Conservation (phyloP, 2,797 vertebrate species). For the Artibeus lituratus region DNA sequence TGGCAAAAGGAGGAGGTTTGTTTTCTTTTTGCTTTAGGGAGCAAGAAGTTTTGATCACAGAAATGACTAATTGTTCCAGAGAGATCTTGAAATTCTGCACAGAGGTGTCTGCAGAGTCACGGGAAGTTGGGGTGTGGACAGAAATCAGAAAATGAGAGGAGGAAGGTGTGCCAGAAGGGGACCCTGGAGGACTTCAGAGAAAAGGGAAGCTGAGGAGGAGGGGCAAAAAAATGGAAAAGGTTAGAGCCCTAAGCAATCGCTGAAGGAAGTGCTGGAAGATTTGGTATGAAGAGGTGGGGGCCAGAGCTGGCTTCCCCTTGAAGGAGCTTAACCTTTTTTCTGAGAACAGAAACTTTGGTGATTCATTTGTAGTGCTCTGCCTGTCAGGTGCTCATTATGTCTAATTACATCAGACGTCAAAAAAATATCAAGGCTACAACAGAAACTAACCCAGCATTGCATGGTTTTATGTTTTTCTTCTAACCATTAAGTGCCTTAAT, state of each 20-base stretch:
- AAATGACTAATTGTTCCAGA: neutral
- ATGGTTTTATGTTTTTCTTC: conserved; percentile 2
- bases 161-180: neutral
- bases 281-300: rapidly evolving
- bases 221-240: neutral
- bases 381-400: conserved; percentile 34
- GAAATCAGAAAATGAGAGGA: neutral
- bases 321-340: neutral
- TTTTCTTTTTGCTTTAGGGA: neutral
- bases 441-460: conserved; percentile 49
- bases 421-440: conserved; percentile 69
- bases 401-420: conserved; percentile 54
- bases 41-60: neutral
- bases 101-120: neutral
- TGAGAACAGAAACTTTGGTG: conserved; percentile 8
- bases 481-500: neutral
- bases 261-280: neutral
- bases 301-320: neutral
- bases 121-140: neutral
- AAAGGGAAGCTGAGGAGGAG: neutral
- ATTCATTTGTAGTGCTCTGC: neutral
- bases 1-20: neutral
- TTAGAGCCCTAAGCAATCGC: neutral
- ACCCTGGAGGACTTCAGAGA: neutral
- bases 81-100: neutral